phyloP scores from a whole-genome alignment of 92 coral and sea anemone species.

The Epizoanthus stellaris region DNA sequence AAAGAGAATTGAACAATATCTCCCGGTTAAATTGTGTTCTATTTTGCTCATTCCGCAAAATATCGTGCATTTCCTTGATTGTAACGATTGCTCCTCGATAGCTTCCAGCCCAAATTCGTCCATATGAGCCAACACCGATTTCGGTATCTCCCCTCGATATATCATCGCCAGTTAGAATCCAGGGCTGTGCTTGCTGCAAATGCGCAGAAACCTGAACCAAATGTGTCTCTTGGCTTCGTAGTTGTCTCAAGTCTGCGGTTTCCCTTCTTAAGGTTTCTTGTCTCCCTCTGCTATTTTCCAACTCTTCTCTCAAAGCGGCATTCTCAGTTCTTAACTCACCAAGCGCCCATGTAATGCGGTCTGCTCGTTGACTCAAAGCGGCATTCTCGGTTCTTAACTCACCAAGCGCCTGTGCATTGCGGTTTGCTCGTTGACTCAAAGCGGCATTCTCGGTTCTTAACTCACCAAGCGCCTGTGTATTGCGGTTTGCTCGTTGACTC shows the following conservation, averaged over 20 bases:
- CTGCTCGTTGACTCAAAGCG: too few species aligned
- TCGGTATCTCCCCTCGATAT: background rate
- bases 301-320: background rate
- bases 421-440: too few species aligned
- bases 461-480: too few species aligned
- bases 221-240: too few species aligned
- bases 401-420: too few species aligned
- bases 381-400: background rate
- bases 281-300: background rate
- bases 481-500: too few species aligned
- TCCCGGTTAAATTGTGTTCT: constrained; percentile 19
- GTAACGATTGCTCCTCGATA: constrained; percentile 13
- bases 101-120: background rate
- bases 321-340: too few species aligned
- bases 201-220: too few species aligned
- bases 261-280: background rate
- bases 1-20: constrained; percentile 8
- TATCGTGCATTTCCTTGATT: background rate
- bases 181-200: background rate
- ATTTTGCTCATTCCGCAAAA: background rate
- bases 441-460: too few species aligned
- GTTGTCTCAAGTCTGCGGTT: too few species aligned
- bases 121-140: constrained; percentile 17
- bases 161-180: background rate
- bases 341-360: too few species aligned